A percentile compares a stretch with the other conserved stretches of the same genome.
phyloP scores from a whole-genome alignment of 64 coral and sea anemone species.

The Stylophora pistillata region DNA sequence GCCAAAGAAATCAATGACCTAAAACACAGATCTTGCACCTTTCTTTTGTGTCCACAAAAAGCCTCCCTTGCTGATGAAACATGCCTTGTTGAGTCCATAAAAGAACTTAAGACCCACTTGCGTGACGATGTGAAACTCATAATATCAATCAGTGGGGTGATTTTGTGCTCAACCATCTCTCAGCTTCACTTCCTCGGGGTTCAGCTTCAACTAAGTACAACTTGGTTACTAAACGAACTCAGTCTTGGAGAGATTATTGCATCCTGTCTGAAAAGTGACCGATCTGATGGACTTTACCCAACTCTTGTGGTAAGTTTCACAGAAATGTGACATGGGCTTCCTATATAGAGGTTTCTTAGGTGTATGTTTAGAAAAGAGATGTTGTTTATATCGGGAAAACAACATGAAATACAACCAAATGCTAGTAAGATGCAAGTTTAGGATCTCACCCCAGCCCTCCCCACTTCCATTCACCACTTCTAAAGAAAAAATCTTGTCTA shows the following conservation, averaged over 20 bases:
- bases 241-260: constrained; percentile 54
- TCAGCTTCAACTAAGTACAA: constrained; percentile 22
- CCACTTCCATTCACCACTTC: no score
- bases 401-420: no score
- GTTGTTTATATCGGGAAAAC: no score
- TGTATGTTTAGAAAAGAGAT: no score
- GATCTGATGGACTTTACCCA: constrained; percentile 49
- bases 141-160: background rate
- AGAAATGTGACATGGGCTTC: no score
- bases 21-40: background rate
- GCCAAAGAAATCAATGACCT: background rate
- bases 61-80: background rate
- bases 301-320: constrained; percentile 54
- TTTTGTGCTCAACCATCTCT: constrained; percentile 11
- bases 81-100: background rate
- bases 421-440: no score
- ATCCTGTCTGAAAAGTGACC: constrained; percentile 52
- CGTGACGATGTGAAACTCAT: constrained; percentile 29
- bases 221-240: constrained; percentile 28
- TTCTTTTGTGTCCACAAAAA: background rate
- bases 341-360: no score
- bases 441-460: no score
- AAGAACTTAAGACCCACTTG: background rate
- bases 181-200: constrained; percentile 43
- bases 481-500: no score